Base-by-base conservation (phyloP, 2,888 invertebrate genomes). In the Aphidoletes aphidimyza region DNA sequence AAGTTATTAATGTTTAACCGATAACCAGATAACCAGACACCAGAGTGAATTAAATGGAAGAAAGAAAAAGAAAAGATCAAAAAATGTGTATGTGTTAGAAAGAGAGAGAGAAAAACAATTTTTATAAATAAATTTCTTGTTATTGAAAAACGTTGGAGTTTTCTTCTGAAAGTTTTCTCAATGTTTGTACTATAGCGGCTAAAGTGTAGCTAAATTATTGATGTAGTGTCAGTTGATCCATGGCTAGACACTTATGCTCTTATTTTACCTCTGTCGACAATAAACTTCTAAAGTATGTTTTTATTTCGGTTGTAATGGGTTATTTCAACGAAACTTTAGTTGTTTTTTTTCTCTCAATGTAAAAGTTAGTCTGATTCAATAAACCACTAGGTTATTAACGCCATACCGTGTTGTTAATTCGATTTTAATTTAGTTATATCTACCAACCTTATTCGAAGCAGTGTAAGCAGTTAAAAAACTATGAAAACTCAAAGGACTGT, bases 1-100 rank as follows among this genome's bases (percentile, higher is more conserved):
- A 81, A n/a, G 37, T 37, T 8, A 81, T n/a, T 22, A 37, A 81
- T 22, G n/a, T 81, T n/a, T 37, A 81, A 37, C 81, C 81, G 81
- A 81, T 81, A 81, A 81, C 81, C 81, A 37, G 34, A 34, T n/a
- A n/a, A n/a, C 22, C 3, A 42, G 6, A 42, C 42, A 42, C 54
- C n/a, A n/a, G n/a, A 54, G 6, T 54, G 54, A 54, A 54, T 54
- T 54, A n/a, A 54, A 5, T 19, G 17, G 11, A 17, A 8, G 6
- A 19, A 54, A 54, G n/a, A 19, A 54, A 54, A 54, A 5, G 5
- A 19, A 54, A 37, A 19, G 34, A 69, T 22, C 26, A 9, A 69
- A 69, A 30, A 54, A 22, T 54, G 19, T 47, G 19, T 11, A 17
- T 14, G 14, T 30, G 30, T 9, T 30, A 30, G n/a, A 69, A 14